Evolutionary conservation across 2,113 vertebrate genomes (phyloP), one percentile per base, ranked within the genome.

Genomic region (Daboia siamensis): DNA sequence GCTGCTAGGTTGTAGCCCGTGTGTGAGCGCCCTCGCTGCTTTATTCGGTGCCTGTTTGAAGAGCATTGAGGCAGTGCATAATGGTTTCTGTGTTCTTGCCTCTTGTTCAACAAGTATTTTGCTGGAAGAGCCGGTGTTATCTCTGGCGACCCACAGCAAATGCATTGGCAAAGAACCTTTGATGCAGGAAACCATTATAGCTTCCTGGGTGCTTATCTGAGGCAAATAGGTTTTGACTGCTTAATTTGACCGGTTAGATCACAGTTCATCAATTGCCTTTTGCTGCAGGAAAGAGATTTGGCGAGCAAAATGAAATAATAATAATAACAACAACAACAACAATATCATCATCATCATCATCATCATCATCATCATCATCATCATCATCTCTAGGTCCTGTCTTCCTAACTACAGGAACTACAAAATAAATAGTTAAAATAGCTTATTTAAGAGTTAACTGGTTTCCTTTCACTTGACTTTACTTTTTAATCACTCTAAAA

Each of bases 161-260:
- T 52, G 91, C 89, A 69, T 93, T 89, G 20, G 89, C 21, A 64
- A 90, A 89, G 56, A 91, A 90, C 90, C 94, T 94, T 96, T 96
- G 90, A 90, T 85, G 23, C 0, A 5, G 94, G 92, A 80, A 84
- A 46, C 48, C 88, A 8, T 94, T 89, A 39, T 91, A 94, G 94
- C 86, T 69, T 90, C 55, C 59, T 59, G 93, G 93, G 91, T 93
- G 91, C 94, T 96, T 95, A 91, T 93, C 92, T 97, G 96, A 97
- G 90, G 89, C 91, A 97, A 95, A 96, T 95, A 95, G 93, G 95
- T 96, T 97, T 93, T 96, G 94, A 96, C 92, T 94, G 52, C 94
- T 96, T 96, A 94, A 95, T 97, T 96, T 94, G 93, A 74, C 93
- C 95, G 86, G 87, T 96, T 94, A 96, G 95, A 91, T 95, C 93